Evolutionary conservation across 64 coral and sea anemone species (phyloP).

Genomic region (Platygyra sinensis): DNA sequence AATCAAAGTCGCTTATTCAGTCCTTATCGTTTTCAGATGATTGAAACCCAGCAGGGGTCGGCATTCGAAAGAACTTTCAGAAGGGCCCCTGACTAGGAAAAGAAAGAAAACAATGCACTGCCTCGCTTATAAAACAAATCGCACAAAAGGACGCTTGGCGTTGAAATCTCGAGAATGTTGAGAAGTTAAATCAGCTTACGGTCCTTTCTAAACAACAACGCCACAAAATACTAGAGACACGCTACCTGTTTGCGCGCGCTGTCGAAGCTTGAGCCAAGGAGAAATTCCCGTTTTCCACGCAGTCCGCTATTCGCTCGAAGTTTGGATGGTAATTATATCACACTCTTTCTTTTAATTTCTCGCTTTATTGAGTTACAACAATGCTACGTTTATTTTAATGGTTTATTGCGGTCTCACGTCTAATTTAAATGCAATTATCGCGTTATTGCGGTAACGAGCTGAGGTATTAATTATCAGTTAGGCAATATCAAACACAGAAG

Average conservation of each 20-base stretch:
- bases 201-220: not conserved
- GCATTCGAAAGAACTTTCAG: not conserved
- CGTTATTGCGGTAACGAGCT: not conserved
- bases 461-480: no score
- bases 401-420: not conserved
- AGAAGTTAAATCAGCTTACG: not conserved
- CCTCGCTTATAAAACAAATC: not conserved
- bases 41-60: not conserved
- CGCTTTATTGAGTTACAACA: not conserved
- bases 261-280: not conserved
- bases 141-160: not conserved
- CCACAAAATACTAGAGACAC: not conserved
- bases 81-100: not conserved
- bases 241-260: not conserved
- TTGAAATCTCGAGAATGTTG: not conserved
- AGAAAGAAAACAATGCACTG: not conserved
- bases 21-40: no score
- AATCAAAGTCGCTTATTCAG: not conserved
- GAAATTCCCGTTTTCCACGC: not conserved
- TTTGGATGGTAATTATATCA: conserved; percentile 3
- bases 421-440: not conserved
- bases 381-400: not conserved
- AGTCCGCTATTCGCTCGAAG: not conserved
- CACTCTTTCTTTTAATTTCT: not conserved
- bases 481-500: no score